These are phyloP conservation scores for Sapayoa aenigma DNA, from an alignment of 2,113 vertebrate species.

Conservation along the genomic window DNA sequence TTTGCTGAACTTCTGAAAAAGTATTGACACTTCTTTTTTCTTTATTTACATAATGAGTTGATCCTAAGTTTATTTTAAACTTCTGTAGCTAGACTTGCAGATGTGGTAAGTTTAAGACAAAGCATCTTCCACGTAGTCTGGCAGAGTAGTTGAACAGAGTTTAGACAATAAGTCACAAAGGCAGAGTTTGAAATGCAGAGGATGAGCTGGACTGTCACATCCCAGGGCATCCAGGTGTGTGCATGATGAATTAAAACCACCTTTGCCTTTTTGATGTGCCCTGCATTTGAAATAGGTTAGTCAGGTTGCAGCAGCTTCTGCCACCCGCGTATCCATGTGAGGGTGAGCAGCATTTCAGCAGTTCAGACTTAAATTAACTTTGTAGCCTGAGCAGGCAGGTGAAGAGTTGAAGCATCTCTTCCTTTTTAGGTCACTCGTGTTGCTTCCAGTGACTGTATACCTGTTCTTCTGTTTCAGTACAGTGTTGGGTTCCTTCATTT, in stretches of 20 bases:
- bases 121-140: background rate
- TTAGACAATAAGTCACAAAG: background rate
- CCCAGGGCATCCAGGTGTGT: background rate
- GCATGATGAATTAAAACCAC: background rate
- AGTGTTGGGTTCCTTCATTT: background rate
- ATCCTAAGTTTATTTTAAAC: too few relatives aligned
- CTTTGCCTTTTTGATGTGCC: background rate
- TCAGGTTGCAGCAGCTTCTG: background rate
- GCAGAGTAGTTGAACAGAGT: background rate
- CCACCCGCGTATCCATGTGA: rapidly evolving
- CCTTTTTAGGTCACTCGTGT: background rate
- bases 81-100: background rate
- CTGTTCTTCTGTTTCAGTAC: background rate
- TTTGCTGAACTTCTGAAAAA: background rate
- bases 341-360: background rate
- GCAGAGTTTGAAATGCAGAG: background rate
- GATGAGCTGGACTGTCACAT: background rate
- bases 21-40: background rate
- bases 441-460: background rate
- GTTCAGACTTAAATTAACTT: background rate
- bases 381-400: background rate
- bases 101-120: background rate
- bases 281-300: background rate
- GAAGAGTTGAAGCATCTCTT: background rate
- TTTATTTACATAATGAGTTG: too few relatives aligned